Evolutionary conservation across 35 echinoderm and acorn worm genomes (phyloP), one percentile per base, ranked within the genome.

Genomic region (Stichopus chloronotus): DNA sequence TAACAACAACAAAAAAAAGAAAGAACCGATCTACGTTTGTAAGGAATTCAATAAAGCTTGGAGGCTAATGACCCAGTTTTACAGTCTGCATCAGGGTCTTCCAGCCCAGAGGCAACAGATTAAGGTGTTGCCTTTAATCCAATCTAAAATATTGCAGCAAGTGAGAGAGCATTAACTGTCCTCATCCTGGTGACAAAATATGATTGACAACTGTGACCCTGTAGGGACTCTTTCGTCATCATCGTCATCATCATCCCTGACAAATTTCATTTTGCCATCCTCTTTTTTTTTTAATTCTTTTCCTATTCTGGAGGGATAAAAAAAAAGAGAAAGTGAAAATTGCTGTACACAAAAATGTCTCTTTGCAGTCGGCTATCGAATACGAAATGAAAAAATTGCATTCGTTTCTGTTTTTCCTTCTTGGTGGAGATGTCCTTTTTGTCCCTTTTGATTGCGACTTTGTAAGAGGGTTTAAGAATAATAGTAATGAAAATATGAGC

Each of bases 41-140:
- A 16, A n/a, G 69, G 69, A 20, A 74, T 14, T 14, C 2, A 59
- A 85, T 24, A 85, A 56, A 85, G 82, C 82, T 85, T 4, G 82
- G 5, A 85, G 82, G 82, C 82, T 85, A 85, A 85, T 21, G 82
- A 85, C 82, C 82, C 57, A 85, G 82, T 85, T 43, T 43, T 85
- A 85, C 82, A 58, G 82, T 17, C 82, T 16, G 8, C 30, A 43
- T 43, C 30, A 43, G 55, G 17, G 82, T 20, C 7, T 14, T 74
- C 13, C 9, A 56, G 17, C 82, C 82, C 82, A 85, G 82, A 85
- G 82, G 82, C 82, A 21, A 85, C 55, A 58, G 82, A 85, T 85
- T 85, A 85, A 58, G 82, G 82, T 85, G 82, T 85, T 85, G 55
- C 82, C 57, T 25, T 23, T 85, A 85, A 85, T 85, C 82, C 82